phyloP scores from a whole-genome alignment of 2,797 vertebrate genomes.

The Hypotaenidia okinawae region DNA sequence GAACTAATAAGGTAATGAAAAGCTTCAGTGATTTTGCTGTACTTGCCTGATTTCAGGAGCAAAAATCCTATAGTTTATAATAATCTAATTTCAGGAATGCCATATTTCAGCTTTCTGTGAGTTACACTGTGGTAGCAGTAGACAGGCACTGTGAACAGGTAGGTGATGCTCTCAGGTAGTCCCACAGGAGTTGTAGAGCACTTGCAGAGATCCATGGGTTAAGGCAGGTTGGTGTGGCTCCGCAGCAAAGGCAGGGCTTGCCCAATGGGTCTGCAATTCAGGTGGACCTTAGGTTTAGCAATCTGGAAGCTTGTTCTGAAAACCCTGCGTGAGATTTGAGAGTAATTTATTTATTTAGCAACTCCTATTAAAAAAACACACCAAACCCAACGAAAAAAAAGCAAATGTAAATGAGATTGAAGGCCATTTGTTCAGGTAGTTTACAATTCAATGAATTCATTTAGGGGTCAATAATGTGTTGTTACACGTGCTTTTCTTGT shows the following conservation, averaged over 20 bases:
- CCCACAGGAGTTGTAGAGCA: not conserved
- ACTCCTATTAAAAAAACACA: not conserved
- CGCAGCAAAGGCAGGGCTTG: not conserved
- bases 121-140: not conserved
- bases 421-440: not conserved
- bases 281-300: not conserved
- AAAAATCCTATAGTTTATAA: not conserved
- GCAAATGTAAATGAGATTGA: not conserved
- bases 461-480: not conserved
- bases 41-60: not conserved
- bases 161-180: not conserved
- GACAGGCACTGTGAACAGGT: not conserved
- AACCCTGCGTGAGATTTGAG: not conserved
- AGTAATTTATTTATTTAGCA: not conserved
- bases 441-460: slow-evolving; percentile 11
- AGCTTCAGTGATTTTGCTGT: not conserved
- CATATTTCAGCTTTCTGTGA: not conserved
- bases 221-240: not conserved
- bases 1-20: not conserved
- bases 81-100: not conserved
- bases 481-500: not conserved
- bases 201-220: fast-evolving
- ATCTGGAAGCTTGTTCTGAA: not conserved
- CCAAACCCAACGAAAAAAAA: too few species aligned
- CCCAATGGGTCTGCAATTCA: not conserved